Base-by-base conservation (phyloP, 2,797 vertebrate genomes). In the Sebastiscus albofasciatus region DNA sequence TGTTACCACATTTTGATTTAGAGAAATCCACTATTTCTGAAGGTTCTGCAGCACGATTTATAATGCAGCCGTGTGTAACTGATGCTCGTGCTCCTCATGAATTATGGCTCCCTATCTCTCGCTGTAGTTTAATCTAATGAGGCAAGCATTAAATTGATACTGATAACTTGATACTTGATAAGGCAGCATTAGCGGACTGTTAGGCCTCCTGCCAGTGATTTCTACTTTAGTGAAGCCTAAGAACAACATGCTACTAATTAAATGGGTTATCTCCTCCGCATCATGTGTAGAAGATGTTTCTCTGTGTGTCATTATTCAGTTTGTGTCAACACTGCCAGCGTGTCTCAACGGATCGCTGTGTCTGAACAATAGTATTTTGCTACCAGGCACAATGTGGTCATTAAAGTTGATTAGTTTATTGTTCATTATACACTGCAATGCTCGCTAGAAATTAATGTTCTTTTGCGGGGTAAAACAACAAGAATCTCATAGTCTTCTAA, bases 211-310 rank as follows among this genome's bases (percentile, higher is more conserved):
- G n/a, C n/a, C 6, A 14, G 49, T 29, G 36, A 77, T 60, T 74
- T 39, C 66, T 58, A 26, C 65, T 56, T 73, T 20, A 33, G 31
- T 59, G 60, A 79, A 54, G n/a, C 49, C 16, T 16, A 42, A 74
- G 18, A 83, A 80, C 67, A 78, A 61, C 59, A 67, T 31, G 36
- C 42, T 58, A 3, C 56, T 79, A 81, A 83, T 82, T 77, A 72
- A 85, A 72, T 52, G 49, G 54, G 49, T 65, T 82, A 80, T 34
- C 29, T 84, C 55, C 34, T 59, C 34, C 49, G 49, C 27, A 82
- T 77, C 72, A 20, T 61, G 33, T 66, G 54, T 14, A 52, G 29
- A 52, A 77, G 67, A 71, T 56, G 68, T 81, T 80, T 75, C 56
- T 52, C 39, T 31, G 16, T 66, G 36, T 49, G 22, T 67, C 64